Conservation (phyloP, 2,113 vertebrate genomes). For the Irena cyanogastra region DNA sequence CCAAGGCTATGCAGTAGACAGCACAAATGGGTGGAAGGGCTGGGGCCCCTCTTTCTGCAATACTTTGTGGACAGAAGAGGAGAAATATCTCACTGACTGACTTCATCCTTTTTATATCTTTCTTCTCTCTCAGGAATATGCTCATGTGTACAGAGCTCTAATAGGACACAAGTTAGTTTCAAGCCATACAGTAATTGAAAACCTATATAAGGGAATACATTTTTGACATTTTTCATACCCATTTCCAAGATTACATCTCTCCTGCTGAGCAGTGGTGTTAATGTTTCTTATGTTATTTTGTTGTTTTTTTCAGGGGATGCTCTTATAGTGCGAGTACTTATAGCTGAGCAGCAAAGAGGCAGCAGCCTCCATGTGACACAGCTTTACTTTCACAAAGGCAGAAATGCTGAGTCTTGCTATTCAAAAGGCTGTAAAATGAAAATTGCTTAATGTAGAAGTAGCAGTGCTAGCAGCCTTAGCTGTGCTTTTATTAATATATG, state of each 20-base stretch:
- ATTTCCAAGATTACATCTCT: background rate
- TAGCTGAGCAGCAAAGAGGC: background rate
- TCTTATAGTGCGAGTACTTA: background rate
- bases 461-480: background rate
- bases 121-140: background rate
- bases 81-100: background rate
- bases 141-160: background rate
- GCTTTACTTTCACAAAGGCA: conserved; percentile 4
- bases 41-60: background rate
- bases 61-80: background rate
- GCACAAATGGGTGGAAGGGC: background rate
- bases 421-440: conserved; percentile 41
- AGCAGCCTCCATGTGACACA: background rate
- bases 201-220: background rate
- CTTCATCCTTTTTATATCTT: background rate
- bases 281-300: background rate
- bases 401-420: background rate
- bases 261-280: background rate
- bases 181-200: background rate
- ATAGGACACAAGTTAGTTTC: background rate
- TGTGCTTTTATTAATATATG: conserved; percentile 42
- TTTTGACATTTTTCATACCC: background rate
- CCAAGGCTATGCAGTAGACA: background rate
- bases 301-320: background rate
- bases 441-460: conserved; percentile 41